Evolutionary conservation across 2,113 vertebrate species (phyloP).

Genomic region (Crocuta crocuta): DNA sequence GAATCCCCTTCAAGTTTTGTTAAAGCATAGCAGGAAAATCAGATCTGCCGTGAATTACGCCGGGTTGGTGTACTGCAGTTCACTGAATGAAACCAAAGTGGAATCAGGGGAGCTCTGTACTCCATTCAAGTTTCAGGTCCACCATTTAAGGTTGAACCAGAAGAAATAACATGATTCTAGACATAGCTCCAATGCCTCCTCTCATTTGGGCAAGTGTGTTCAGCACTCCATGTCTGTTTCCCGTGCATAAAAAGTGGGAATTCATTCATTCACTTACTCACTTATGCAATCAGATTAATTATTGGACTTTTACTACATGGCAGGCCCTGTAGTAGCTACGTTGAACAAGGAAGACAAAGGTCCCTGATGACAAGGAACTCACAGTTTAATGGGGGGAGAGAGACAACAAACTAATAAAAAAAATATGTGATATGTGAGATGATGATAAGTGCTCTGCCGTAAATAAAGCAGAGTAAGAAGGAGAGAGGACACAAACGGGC

Average conservation of each 20-base stretch:
- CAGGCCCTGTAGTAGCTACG: neutral
- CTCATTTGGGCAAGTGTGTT: neutral
- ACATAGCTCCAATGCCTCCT: neutral
- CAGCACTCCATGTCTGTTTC: neutral
- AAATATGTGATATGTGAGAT: neutral
- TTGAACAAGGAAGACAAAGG: neutral
- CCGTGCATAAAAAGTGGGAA: neutral
- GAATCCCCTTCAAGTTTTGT: neutral
- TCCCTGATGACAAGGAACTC: neutral
- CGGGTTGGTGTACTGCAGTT: neutral
- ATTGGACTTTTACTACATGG: neutral
- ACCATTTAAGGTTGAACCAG: neutral
- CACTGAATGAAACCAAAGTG: neutral
- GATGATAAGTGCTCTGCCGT: neutral
- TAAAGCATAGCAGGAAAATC: neutral
- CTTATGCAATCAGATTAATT: neutral
- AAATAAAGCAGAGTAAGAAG: neutral
- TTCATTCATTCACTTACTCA: neutral
- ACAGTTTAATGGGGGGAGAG: neutral
- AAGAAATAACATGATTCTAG: neutral
- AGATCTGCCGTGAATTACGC: neutral
- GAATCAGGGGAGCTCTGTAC: neutral
- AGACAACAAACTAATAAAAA: neutral
- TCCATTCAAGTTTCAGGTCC: neutral
- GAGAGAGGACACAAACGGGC: neutral